phyloP scores from a whole-genome alignment of 2,797 vertebrate species.

The Ptychobarbus kaznakovi region DNA sequence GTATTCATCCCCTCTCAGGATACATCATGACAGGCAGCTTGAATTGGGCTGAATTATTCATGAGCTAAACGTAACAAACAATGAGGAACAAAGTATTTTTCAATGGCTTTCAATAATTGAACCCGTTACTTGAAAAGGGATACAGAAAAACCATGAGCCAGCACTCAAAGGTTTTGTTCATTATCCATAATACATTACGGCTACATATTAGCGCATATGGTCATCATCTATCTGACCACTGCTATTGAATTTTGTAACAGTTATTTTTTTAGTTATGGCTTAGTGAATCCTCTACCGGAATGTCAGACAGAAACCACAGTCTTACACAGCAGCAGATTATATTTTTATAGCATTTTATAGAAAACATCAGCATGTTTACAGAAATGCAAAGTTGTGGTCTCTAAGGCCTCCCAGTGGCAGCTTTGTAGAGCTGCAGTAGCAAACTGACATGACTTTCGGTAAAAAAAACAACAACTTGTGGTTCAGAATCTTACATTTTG shows the following conservation, averaged over 20 bases:
- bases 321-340: not conserved
- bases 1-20: constrained; percentile 65
- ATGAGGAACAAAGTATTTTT: constrained; percentile 81
- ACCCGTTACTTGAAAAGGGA: constrained; percentile 79
- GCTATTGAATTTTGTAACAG: constrained; percentile 51
- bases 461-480: not conserved
- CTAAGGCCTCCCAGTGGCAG: constrained; percentile 79
- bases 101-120: constrained; percentile 72
- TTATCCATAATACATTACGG: constrained; percentile 60
- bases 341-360: constrained; percentile 28
- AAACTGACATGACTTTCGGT: not conserved
- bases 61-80: constrained; percentile 77
- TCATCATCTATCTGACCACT: constrained; percentile 29
- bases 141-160: constrained; percentile 63
- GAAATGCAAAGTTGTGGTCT: constrained; percentile 71
- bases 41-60: constrained; percentile 81
- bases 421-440: constrained; percentile 61
- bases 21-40: constrained; percentile 72
- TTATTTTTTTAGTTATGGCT: constrained; percentile 42
- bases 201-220: constrained; percentile 48
- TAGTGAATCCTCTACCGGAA: constrained; percentile 14
- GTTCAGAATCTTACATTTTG: not conserved
- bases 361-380: constrained; percentile 32
- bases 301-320: constrained; percentile 27
- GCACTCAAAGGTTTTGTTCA: constrained; percentile 55